A percentile compares a stretch with the other conserved stretches of the same genome.
Conservation (phyloP, 2,797 vertebrate species). For the Rhynchonycteris naso region DNA sequence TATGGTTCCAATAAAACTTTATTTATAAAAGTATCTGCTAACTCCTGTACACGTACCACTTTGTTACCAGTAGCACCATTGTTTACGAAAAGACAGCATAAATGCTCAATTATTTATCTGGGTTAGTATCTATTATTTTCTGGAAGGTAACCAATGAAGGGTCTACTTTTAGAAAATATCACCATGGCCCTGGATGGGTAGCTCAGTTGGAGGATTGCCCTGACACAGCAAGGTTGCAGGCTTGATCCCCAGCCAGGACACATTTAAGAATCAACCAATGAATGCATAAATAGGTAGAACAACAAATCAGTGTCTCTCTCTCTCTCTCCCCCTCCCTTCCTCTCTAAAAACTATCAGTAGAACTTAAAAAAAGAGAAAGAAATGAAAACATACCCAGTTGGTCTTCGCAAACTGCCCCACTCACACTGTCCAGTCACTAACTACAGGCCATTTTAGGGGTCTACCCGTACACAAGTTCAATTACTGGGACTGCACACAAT, state of each 20-base stretch:
- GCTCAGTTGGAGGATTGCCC: no score
- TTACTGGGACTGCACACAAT: background rate
- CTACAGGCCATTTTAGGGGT: background rate
- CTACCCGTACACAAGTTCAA: background rate
- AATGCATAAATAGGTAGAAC: no score
- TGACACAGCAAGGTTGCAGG: no score
- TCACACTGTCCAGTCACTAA: background rate
- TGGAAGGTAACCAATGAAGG: background rate
- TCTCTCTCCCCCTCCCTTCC: no score
- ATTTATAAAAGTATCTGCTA: background rate
- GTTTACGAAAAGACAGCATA: background rate
- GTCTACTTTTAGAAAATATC: background rate
- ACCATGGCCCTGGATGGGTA: no score
- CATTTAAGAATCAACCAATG: no score
- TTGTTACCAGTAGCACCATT: background rate
- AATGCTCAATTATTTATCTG: conserved; percentile 3
- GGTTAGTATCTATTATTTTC: background rate
- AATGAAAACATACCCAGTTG: background rate
- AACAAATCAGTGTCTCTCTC: no score
- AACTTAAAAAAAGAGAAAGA: background rate
- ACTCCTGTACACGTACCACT: background rate
- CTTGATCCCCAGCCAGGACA: no score
- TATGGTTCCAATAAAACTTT: background rate
- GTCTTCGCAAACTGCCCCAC: background rate
- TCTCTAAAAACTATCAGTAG: no score